These are phyloP conservation scores for Pelecanus crispus DNA, from an alignment of 2,113 vertebrate genomes.

Conservation along the genomic window DNA sequence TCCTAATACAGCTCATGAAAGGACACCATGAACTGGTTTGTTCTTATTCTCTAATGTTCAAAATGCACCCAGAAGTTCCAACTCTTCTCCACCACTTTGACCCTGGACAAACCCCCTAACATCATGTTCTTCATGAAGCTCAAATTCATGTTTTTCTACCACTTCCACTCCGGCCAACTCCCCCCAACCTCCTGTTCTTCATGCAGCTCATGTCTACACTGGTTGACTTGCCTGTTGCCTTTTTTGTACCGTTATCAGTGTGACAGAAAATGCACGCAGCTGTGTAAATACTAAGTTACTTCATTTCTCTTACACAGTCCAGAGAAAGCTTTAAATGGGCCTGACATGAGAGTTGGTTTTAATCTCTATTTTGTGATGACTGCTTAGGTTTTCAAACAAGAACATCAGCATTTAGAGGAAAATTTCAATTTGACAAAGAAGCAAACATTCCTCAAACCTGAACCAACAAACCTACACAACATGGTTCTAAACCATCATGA, in stretches of 20 bases:
- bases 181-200: background rate
- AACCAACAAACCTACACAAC: background rate
- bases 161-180: background rate
- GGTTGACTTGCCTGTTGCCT: background rate
- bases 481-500: background rate
- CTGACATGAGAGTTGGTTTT: background rate
- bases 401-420: background rate
- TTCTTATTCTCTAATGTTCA: background rate
- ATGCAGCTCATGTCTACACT: background rate
- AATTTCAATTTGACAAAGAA: background rate
- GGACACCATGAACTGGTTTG: background rate
- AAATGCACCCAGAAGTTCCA: background rate
- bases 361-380: background rate
- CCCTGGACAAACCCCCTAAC: background rate
- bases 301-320: background rate
- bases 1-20: background rate
- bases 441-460: background rate
- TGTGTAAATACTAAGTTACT: background rate
- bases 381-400: background rate
- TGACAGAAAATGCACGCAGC: background rate
- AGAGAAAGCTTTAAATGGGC: background rate
- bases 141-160: background rate
- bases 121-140: background rate
- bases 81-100: background rate
- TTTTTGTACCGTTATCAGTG: background rate